These are phyloP conservation scores for Aspidiotus destructor DNA, from an alignment of 2,888 invertebrate species.

Conservation along the genomic window DNA sequence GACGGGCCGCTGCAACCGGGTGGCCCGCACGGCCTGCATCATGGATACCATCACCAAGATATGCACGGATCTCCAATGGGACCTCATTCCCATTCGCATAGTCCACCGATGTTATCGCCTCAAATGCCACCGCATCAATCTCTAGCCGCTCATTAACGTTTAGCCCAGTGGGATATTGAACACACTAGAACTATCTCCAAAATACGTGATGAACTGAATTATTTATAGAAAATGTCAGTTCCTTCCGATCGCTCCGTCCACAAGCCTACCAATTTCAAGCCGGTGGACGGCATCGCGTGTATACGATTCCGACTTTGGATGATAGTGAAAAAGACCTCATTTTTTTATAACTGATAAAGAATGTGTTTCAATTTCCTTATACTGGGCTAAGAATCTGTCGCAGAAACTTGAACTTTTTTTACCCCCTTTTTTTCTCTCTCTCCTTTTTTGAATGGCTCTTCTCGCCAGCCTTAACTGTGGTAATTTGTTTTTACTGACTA, in stretches of 20 bases:
- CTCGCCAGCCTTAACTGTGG: slow-evolving; percentile 27
- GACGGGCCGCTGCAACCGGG: slow-evolving; percentile 58
- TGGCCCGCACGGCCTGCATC: slow-evolving; percentile 51
- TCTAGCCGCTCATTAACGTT: slow-evolving; percentile 68
- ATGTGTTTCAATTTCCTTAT: slow-evolving; percentile 29
- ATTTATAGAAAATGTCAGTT: slow-evolving; percentile 36
- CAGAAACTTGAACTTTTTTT: slow-evolving; percentile 12
- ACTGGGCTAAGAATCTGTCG: slow-evolving; percentile 15
- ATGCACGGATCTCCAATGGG: slow-evolving; percentile 78
- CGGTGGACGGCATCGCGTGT: no score
- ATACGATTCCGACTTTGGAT: no score
- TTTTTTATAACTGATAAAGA: background rate
- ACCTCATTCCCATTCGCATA: slow-evolving; percentile 65
- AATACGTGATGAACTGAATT: slow-evolving; percentile 37
- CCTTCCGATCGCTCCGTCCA: slow-evolving; percentile 18
- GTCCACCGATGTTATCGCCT: slow-evolving; percentile 65
- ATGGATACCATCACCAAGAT: slow-evolving; percentile 68
- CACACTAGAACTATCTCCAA: slow-evolving; percentile 40
- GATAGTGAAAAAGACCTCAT: background rate
- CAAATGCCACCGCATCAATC: slow-evolving; percentile 66
- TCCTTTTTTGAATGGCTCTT: slow-evolving; percentile 5
- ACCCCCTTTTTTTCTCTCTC: background rate
- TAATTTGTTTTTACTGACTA: slow-evolving; percentile 16
- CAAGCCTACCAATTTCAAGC: no score
- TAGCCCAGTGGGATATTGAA: slow-evolving; percentile 41